Percentiles rank a stretch among this genome's conserved stretches.
Evolutionary conservation across 1,140 invertebrate genomes (phyloP).

Genomic region (Orussus abietinus): DNA sequence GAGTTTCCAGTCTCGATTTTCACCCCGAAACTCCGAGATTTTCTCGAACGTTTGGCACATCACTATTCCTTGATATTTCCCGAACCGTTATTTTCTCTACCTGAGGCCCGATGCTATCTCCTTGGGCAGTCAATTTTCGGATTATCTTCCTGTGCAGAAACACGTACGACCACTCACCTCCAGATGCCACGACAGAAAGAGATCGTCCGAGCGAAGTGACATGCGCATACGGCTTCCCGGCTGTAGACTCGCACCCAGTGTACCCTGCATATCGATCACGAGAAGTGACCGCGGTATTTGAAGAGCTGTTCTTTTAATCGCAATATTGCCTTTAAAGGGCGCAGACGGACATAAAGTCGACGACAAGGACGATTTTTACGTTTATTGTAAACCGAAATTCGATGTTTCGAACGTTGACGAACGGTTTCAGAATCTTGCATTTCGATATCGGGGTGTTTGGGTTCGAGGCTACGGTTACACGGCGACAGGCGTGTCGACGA

Average conservation of each 20-base stretch:
- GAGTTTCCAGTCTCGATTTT: constrained; percentile 15
- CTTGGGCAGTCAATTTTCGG: constrained; percentile 27
- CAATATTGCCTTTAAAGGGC: too few relatives aligned
- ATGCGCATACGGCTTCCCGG: constrained; percentile 44
- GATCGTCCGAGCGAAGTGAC: constrained; percentile 44
- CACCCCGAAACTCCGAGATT: constrained; percentile 2
- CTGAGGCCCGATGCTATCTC: constrained; percentile 36
- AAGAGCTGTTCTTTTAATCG: too few relatives aligned
- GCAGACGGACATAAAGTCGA: too few relatives aligned
- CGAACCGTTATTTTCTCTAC: constrained; percentile 35
- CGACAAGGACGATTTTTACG: too few relatives aligned
- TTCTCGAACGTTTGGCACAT: constrained; percentile 31
- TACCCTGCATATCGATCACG: constrained; percentile 24
- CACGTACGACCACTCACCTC: constrained; percentile 55
- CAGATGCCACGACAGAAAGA: constrained; percentile 59
- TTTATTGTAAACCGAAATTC: too few relatives aligned
- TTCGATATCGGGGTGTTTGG: constrained; percentile 24
- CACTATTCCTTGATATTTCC: constrained; percentile 24
- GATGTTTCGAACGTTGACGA: too few relatives aligned
- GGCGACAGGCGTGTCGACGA: constrained; percentile 30
- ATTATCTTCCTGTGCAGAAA: constrained; percentile 28
- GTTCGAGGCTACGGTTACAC: constrained; percentile 36
- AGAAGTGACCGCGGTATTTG: too few relatives aligned
- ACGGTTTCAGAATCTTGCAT: too few relatives aligned
- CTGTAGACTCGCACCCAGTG: constrained; percentile 28